These are phyloP conservation scores for Ditula angustiorana DNA, from an alignment of 2,888 invertebrate genomes.

Conservation along the genomic window DNA sequence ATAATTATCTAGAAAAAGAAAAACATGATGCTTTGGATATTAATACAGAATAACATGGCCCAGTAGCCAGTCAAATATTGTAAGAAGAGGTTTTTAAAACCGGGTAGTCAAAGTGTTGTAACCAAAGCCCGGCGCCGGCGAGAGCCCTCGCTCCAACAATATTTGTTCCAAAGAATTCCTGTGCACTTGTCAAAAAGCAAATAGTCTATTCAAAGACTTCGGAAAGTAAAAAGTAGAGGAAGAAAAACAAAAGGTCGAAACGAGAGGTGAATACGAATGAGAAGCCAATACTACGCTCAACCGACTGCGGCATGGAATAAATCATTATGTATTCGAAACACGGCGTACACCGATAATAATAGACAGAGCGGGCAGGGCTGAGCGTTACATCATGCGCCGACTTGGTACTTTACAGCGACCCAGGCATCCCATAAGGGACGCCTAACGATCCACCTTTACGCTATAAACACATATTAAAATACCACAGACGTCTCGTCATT, in stretches of 20 bases:
- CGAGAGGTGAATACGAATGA: constrained; percentile 68
- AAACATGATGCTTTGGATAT: background rate
- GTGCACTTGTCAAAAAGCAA: constrained; percentile 79
- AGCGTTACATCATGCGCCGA: constrained; percentile 48
- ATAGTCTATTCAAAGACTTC: constrained; percentile 73
- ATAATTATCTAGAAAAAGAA: constrained; percentile 2
- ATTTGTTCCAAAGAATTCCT: constrained; percentile 73
- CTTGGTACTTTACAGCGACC: constrained; percentile 6
- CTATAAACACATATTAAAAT: constrained; percentile 55
- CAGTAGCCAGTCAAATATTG: background rate
- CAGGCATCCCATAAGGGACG: constrained; percentile 5
- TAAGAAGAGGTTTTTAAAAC: constrained; percentile 40
- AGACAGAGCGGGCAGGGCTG: constrained; percentile 54
- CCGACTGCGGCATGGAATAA: constrained; percentile 60
- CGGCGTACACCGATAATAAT: constrained; percentile 64
- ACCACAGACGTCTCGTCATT: constrained; percentile 50
- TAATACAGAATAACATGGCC: background rate
- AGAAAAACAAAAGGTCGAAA: constrained; percentile 71
- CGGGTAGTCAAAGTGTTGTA: constrained; percentile 34
- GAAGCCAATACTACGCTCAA: constrained; percentile 53
- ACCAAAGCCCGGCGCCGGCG: constrained; percentile 49
- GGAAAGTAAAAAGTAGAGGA: constrained; percentile 67
- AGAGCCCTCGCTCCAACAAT: constrained; percentile 62
- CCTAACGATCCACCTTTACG: constrained; percentile 34
- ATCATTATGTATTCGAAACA: constrained; percentile 76